Base-by-base conservation (phyloP, 2,797 vertebrate species). In the Oceanodroma leucorhoa region DNA sequence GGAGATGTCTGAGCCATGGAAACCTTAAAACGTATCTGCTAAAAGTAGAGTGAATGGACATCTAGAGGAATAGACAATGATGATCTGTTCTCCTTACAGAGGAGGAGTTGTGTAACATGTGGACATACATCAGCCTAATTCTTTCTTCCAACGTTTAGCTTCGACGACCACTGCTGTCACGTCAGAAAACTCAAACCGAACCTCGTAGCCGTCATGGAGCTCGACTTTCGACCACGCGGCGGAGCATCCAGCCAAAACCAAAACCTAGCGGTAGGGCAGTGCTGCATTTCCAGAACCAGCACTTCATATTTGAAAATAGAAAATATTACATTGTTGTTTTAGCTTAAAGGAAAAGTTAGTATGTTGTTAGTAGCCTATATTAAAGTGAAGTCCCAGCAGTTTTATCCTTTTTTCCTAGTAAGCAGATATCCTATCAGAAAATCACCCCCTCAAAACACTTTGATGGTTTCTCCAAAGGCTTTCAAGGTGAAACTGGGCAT, bases 241-340 rank as follows among this genome's bases (percentile, higher is more conserved):
- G 99, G 87, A 99, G 99, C 98, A 99, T 99, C 97, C 99, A 99
- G 96, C 99, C 99, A 38, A 99, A 99, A 95, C 98, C 98, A 57
- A 99, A 99, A 96, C 98, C 99, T 12, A 95, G 98, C 23, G 99
- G 99, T 99, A 98, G 98, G 97, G 84, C 73, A 72, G 54, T 4
- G n/a, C 84, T 55, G 64, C 54, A 2, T 13, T 22, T 21, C 45
- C 66, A 57, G 34, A 61, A 1, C 23, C 66, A 71, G 26, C 41
- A 10, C 45, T 10, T 53, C 5, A 1, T 27, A 5, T 21, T 8
- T 22, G 9, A 53, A 29, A 67, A 24, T 1, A 23, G 14, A 58
- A 84, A 45, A 51, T 14, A 17, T 8, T 19, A 1, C 15, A 15
- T 1, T 22, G 29, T 41, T 67, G 29, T 2, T 69, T 83, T 41